Conservation (phyloP, 2,888 invertebrate genomes). For the Brachyptera risi region DNA sequence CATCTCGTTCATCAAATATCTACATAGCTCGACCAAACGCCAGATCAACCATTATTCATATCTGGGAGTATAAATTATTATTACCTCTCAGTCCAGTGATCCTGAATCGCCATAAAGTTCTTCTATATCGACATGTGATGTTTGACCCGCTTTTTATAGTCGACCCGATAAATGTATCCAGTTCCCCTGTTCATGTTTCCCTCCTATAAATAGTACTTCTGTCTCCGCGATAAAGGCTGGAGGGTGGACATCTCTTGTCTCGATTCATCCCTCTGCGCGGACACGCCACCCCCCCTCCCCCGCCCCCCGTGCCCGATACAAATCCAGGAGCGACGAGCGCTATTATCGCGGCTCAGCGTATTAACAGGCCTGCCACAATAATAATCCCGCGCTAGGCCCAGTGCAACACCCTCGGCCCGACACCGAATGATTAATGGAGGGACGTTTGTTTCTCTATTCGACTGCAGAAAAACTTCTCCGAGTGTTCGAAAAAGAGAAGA, state of each 20-base stretch:
- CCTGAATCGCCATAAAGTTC: too few relatives aligned
- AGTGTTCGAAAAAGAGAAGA: not conserved
- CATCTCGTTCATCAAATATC: too few relatives aligned
- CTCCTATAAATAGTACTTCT: not conserved
- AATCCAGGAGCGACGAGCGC: slow-evolving; percentile 28
- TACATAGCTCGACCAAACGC: too few relatives aligned
- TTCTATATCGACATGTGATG: too few relatives aligned
- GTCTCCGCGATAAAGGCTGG: not conserved
- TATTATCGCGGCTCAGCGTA: slow-evolving; percentile 19
- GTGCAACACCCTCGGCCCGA: slow-evolving; percentile 1
- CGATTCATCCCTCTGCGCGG: not conserved
- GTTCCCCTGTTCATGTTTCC: too few relatives aligned
- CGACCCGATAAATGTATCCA: too few relatives aligned
- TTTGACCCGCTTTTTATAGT: too few relatives aligned
- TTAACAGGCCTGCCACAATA: slow-evolving; percentile 20
- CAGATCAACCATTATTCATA: too few relatives aligned
- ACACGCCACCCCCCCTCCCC: slow-evolving; percentile 1
- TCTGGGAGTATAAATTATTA: too few relatives aligned
- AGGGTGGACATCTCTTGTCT: not conserved
- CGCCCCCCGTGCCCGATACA: slow-evolving; percentile 21
- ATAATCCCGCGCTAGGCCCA: slow-evolving; percentile 14
- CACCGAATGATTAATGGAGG: slow-evolving; percentile 9
- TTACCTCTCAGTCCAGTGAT: too few relatives aligned
- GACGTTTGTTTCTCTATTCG: slow-evolving; percentile 1
- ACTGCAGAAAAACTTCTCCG: not conserved